Conservation (phyloP, 2,113 vertebrate species). For the Podilymbus podiceps region DNA sequence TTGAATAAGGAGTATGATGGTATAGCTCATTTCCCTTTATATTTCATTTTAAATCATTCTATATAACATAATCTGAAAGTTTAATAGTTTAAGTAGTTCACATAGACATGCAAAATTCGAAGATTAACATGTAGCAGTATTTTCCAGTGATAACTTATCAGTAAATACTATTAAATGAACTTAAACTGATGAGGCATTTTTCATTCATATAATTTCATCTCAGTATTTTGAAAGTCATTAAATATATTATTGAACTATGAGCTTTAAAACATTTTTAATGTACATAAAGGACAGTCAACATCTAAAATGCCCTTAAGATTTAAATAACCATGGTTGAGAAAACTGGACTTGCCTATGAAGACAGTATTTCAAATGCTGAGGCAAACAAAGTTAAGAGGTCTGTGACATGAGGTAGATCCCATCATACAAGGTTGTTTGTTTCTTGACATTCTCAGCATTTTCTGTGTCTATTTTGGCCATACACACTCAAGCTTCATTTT, state of each 20-base stretch:
- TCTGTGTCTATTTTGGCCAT: neutral
- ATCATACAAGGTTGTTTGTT: neutral
- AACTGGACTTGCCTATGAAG: neutral
- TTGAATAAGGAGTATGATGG: neutral
- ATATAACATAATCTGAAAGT: neutral
- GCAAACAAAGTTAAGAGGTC: neutral
- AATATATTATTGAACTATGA: neutral
- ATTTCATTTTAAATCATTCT: neutral
- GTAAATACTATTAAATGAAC: neutral
- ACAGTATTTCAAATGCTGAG: neutral
- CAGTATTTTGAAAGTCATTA: neutral
- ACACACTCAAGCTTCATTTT: neutral
- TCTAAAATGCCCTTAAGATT: neutral
- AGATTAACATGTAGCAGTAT: neutral
- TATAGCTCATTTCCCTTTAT: neutral
- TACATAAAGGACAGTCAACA: neutral
- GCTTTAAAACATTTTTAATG: neutral
- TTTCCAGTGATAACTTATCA: neutral
- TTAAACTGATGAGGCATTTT: neutral
- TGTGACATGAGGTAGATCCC: neutral
- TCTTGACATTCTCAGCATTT: neutral
- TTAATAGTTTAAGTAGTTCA: neutral
- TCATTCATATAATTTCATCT: neutral
- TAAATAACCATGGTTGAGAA: neutral
- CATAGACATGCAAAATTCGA: neutral